phyloP scores from a whole-genome alignment of 2,113 vertebrate genomes.

The Cyanoramphus novaezelandiae region DNA sequence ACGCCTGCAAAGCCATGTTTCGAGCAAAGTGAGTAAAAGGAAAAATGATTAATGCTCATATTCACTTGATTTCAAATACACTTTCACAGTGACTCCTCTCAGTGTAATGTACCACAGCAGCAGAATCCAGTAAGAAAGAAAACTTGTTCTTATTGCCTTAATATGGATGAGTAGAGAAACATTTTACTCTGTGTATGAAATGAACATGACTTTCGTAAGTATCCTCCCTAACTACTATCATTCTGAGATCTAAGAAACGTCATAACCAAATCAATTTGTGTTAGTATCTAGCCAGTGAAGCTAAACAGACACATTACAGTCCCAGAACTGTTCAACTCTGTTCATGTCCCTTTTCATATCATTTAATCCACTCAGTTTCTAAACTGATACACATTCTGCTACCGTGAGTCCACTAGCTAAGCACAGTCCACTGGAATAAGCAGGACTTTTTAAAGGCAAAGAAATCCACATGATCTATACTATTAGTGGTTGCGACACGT shows the following conservation, averaged over 20 bases:
- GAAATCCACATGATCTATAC: not conserved
- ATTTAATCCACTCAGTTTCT: not conserved
- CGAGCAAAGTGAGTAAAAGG: not conserved
- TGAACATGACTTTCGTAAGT: not conserved
- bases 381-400: not conserved
- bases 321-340: not conserved
- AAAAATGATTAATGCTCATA: not conserved
- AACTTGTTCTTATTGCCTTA: not conserved
- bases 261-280: not conserved
- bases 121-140: not conserved
- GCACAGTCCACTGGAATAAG: not conserved
- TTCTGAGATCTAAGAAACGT: not conserved
- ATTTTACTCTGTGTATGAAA: not conserved
- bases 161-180: not conserved
- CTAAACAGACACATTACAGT: not conserved
- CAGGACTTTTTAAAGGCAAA: not conserved
- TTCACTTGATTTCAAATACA: not conserved
- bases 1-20: not conserved
- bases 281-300: not conserved
- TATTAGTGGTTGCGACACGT: not conserved
- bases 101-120: not conserved
- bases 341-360: not conserved
- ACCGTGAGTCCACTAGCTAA: not conserved
- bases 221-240: not conserved
- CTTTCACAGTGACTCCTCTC: not conserved